Conservation (phyloP, 2,113 vertebrate genomes). For the Tyrannus savana region DNA sequence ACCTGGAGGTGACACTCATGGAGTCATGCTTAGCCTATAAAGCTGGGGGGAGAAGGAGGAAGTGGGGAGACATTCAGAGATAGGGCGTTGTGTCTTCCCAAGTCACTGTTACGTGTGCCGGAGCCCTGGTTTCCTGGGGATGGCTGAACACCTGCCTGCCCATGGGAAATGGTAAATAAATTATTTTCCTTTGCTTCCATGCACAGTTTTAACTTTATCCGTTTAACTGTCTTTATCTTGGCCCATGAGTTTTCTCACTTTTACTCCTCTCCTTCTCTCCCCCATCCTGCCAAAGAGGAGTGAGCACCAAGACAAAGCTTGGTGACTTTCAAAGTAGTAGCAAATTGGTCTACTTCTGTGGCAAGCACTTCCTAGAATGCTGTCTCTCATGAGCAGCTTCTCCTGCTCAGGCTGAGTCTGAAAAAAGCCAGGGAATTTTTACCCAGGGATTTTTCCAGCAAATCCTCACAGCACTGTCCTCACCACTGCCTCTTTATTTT, state of each 20-base stretch:
- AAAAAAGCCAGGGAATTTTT: not conserved
- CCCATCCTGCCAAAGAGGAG: not conserved
- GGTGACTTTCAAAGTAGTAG: not conserved
- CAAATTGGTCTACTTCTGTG: not conserved
- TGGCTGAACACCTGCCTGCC: not conserved
- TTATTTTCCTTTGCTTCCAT: not conserved
- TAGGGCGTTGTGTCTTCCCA: not conserved
- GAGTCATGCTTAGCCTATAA: not conserved
- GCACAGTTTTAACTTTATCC: not conserved
- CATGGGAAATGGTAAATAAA: not conserved
- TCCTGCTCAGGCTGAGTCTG: not conserved
- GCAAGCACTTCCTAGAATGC: not conserved
- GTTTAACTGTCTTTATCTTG: not conserved
- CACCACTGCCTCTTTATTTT: not conserved
- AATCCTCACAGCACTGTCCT: not conserved
- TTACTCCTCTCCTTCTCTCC: not conserved
- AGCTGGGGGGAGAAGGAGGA: not conserved
- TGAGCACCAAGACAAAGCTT: not conserved
- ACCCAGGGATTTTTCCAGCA: not conserved
- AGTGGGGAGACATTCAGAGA: not conserved
- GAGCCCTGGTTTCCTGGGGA: not conserved
- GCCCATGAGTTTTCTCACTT: not conserved
- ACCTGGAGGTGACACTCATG: not conserved
- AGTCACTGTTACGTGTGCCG: rapidly evolving
- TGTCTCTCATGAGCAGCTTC: not conserved